Percentiles rank a stretch among this genome's conserved stretches.
phyloP scores from a whole-genome alignment of 2,797 vertebrate species.

The Meriones psammophilus region DNA sequence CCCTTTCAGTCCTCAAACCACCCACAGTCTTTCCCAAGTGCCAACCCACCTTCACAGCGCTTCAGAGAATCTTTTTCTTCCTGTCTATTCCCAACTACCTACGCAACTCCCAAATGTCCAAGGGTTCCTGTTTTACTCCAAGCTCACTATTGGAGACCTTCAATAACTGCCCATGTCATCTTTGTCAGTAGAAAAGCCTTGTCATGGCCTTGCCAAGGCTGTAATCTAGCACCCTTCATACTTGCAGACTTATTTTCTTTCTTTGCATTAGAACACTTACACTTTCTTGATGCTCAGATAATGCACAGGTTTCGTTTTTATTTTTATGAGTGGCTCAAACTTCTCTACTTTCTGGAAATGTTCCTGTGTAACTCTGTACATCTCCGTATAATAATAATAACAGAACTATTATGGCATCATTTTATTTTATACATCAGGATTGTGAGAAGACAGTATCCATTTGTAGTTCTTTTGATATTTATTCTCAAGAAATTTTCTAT shows the following conservation, averaged over 20 bases:
- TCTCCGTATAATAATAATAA: no score
- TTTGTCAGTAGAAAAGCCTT: not conserved
- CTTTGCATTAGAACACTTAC: not conserved
- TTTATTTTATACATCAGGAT: not conserved
- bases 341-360: not conserved
- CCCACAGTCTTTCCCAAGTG: not conserved
- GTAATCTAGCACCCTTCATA: not conserved
- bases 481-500: conserved; percentile 2
- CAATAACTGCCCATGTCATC: not conserved
- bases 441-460: not conserved
- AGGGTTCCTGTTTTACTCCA: not conserved
- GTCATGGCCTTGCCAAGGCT: not conserved
- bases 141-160: not conserved
- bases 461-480: not conserved
- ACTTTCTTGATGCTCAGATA: not conserved
- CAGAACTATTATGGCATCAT: not conserved
- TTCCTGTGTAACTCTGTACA: not conserved
- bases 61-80: not conserved
- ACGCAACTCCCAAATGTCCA: not conserved
- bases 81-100: not conserved
- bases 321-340: not conserved
- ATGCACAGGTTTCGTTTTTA: not conserved
- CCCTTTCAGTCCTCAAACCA: not conserved
- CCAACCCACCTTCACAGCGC: not conserved
- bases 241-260: not conserved